phyloP scores from a whole-genome alignment of 2,113 vertebrate species.

The Gobio gobio region DNA sequence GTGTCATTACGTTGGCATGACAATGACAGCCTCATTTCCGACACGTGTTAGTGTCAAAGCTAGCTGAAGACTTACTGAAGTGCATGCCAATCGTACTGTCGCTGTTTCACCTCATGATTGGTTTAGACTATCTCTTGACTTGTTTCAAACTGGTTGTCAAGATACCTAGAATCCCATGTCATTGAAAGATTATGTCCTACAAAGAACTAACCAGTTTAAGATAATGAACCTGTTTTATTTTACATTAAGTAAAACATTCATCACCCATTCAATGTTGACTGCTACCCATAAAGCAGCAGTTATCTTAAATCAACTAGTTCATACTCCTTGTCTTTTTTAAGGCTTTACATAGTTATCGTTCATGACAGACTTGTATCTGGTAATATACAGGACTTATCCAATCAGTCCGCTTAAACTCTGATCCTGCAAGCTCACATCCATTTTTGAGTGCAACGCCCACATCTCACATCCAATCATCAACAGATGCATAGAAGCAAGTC shows the following conservation, averaged over 20 bases:
- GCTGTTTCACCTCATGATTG: neutral
- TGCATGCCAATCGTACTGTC: neutral
- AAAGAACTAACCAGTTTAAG: neutral
- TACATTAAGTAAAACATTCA: neutral
- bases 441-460: neutral
- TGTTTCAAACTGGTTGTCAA: neutral
- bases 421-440: neutral
- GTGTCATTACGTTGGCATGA: neutral
- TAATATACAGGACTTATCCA: neutral
- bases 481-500: neutral
- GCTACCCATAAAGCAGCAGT: neutral
- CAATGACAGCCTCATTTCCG: neutral
- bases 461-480: neutral
- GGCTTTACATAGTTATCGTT: neutral
- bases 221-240: too few relatives aligned
- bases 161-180: neutral
- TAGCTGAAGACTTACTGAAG: neutral
- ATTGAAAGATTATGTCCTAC: neutral
- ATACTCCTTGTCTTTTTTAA: neutral
- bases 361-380: neutral
- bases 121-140: neutral
- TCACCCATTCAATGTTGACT: neutral
- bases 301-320: neutral
- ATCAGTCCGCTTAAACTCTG: neutral
- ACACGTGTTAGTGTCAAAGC: neutral